Conservation (phyloP, 2,888 invertebrate genomes). For the Branchipolynoe longqiensis region DNA sequence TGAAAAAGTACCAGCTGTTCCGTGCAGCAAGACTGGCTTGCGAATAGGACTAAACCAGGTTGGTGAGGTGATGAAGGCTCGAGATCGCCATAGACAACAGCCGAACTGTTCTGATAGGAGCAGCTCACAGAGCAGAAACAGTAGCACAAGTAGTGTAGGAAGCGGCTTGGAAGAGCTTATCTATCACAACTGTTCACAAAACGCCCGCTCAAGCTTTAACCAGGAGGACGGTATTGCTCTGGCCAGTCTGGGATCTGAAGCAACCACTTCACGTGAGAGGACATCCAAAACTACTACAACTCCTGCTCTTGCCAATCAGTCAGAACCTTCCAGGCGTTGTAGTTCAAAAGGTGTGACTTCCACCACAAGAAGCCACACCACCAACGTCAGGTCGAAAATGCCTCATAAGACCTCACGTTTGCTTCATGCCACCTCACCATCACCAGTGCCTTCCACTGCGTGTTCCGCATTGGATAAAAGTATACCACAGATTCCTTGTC, state of each 20-base stretch:
- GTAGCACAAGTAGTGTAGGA: slow-evolving; percentile 74
- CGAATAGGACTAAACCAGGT: slow-evolving; percentile 79
- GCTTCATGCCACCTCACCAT: not conserved
- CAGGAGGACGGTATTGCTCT: not conserved
- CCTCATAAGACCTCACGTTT: not conserved
- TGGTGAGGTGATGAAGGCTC: slow-evolving; percentile 66
- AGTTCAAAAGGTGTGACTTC: not conserved
- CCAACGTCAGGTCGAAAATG: not conserved
- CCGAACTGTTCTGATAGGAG: slow-evolving; percentile 66
- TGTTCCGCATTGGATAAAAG: not conserved
- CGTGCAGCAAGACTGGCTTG: slow-evolving; percentile 71
- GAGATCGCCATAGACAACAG: slow-evolving; percentile 66
- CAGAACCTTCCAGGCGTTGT: too few relatives aligned
- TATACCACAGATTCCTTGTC: too few relatives aligned
- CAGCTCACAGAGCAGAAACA: slow-evolving; percentile 69
- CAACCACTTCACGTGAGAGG: not conserved
- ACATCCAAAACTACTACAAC: too few relatives aligned
- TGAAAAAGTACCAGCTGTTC: not conserved
- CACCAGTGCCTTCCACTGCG: not conserved
- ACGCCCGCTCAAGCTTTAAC: not conserved
- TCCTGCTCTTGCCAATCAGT: too few relatives aligned
- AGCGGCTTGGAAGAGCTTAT: slow-evolving; percentile 74
- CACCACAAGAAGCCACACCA: not conserved
- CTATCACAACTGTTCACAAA: slow-evolving; percentile 63
- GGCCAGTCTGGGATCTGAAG: not conserved